Evolutionary conservation across 2,888 invertebrate genomes (phyloP).

Genomic region (Habrosyne pyritoides): DNA sequence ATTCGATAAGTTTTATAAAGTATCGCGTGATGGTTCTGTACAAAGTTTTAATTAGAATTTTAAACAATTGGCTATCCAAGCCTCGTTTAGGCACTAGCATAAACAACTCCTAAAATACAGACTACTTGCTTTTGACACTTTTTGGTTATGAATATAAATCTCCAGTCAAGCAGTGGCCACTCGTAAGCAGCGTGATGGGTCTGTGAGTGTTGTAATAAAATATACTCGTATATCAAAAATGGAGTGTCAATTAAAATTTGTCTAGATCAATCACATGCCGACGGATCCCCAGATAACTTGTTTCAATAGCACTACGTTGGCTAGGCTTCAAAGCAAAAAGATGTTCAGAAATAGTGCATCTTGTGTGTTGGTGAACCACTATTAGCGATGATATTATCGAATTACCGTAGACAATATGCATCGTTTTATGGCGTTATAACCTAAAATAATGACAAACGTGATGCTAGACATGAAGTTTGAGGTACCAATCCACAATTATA

Average conservation of each 20-base stretch:
- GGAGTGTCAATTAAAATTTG: neutral
- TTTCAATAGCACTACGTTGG: slow-evolving; percentile 41
- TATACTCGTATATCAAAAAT: too few relatives aligned
- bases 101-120: too few relatives aligned
- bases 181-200: too few relatives aligned
- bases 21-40: slow-evolving; percentile 36
- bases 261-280: slow-evolving; percentile 22
- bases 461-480: too few relatives aligned
- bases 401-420: neutral
- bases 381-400: slow-evolving; percentile 22
- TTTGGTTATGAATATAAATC: too few relatives aligned
- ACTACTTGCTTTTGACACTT: too few relatives aligned
- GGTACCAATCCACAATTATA: too few relatives aligned
- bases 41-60: neutral
- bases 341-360: slow-evolving; percentile 51
- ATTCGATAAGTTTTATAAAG: slow-evolving; percentile 24
- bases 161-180: too few relatives aligned
- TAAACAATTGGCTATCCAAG: neutral
- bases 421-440: neutral
- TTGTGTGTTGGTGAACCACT: slow-evolving; percentile 25
- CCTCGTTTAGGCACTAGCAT: slow-evolving; percentile 2
- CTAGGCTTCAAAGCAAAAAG: slow-evolving; percentile 55
- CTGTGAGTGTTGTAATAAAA: too few relatives aligned
- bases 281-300: slow-evolving; percentile 57
- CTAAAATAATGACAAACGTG: neutral